These are phyloP conservation scores for Tenualosa ilisha DNA, from an alignment of 2,797 vertebrate species.

Conservation along the genomic window DNA sequence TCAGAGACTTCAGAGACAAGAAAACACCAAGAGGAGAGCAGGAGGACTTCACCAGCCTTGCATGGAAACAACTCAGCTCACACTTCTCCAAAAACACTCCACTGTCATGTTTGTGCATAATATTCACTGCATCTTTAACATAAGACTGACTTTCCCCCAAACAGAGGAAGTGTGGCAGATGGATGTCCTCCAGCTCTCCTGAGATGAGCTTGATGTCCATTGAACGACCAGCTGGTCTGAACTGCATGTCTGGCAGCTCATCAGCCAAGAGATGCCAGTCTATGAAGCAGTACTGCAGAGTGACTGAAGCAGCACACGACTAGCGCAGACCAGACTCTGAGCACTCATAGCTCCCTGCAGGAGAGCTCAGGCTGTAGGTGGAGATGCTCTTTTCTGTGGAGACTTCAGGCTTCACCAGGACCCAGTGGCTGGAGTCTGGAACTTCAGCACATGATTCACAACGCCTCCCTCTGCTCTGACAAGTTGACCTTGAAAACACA, in stretches of 20 bases:
- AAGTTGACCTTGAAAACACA: too few species aligned
- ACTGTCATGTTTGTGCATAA: not conserved
- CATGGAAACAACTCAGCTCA: not conserved
- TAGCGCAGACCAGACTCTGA: constrained; percentile 49
- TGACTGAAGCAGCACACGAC: too few species aligned
- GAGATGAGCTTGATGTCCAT: too few species aligned
- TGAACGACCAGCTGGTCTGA: too few species aligned
- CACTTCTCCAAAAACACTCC: not conserved
- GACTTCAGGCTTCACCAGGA: constrained; percentile 5
- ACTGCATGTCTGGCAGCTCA: too few species aligned
- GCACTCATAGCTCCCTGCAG: constrained; percentile 48
- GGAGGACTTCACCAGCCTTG: too few species aligned
- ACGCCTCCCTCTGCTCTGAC: not conserved
- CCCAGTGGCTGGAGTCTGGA: constrained; percentile 6
- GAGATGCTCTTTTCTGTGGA: not conserved
- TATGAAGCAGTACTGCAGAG: too few species aligned
- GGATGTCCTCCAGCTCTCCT: too few species aligned
- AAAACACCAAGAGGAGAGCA: too few species aligned
- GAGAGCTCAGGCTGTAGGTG: constrained; percentile 38
- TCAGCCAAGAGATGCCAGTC: too few species aligned
- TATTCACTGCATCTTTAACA: not conserved
- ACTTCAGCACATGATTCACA: not conserved
- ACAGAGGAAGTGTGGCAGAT: too few species aligned
- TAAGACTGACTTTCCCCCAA: not conserved
- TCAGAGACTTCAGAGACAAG: too few species aligned